Conservation (phyloP, 1,140 invertebrate genomes). For the Fopius arisanus region DNA sequence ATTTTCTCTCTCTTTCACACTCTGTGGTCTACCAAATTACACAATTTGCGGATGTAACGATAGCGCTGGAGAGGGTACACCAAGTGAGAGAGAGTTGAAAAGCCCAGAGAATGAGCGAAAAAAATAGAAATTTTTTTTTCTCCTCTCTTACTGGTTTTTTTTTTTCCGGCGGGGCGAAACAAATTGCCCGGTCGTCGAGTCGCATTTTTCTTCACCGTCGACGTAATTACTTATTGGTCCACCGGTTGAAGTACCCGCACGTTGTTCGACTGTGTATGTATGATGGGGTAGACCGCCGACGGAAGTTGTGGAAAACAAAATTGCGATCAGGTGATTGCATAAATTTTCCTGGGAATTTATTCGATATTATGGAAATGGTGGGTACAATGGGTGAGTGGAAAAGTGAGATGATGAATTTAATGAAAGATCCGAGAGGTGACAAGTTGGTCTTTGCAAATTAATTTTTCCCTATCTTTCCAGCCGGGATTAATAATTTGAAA, state of each 20-base stretch:
- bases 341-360: conserved; percentile 43
- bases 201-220: conserved; percentile 38
- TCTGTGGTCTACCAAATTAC: conserved; percentile 42
- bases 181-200: conserved; percentile 41
- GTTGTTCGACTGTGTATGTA: neutral
- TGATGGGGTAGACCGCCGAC: neutral
- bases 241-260: conserved; percentile 7
- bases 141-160: neutral
- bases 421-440: neutral
- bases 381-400: neutral
- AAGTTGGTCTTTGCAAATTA: neutral
- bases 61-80: conserved; percentile 32
- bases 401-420: neutral
- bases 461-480: neutral
- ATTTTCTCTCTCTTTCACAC: conserved; percentile 8
- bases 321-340: conserved; percentile 7
- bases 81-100: conserved; percentile 28
- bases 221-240: conserved; percentile 48
- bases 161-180: conserved; percentile 33
- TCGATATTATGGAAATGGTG: conserved; percentile 47
- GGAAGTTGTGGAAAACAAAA: conserved; percentile 1
- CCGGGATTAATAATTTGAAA: too few relatives aligned
- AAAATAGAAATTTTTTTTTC: conserved; percentile 1
- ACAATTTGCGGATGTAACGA: conserved; percentile 49
- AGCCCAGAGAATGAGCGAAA: neutral